Percentiles rank a stretch among this genome's conserved stretches.
These are phyloP conservation scores for Siphlonurus alternatus DNA, from an alignment of 2,888 invertebrate genomes.

Conservation along the genomic window DNA sequence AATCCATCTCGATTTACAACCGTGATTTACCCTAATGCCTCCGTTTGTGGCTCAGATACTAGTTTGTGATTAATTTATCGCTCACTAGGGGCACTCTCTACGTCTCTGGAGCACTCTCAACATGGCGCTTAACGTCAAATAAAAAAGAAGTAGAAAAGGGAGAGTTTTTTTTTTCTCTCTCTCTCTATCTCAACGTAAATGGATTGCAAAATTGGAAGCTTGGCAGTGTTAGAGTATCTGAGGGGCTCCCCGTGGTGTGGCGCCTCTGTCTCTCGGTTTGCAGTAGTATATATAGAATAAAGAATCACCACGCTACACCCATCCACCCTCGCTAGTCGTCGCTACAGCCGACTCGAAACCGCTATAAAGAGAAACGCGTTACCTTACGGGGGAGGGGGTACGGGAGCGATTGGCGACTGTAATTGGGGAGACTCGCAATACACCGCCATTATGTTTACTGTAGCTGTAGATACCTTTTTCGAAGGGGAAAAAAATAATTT, in stretches of 20 bases:
- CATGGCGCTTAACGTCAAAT: neutral
- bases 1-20: conserved; percentile 10
- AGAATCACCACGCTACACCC: too few species aligned
- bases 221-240: neutral
- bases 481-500: too few species aligned
- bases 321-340: too few species aligned
- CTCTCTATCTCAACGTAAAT: neutral
- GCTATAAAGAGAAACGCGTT: neutral
- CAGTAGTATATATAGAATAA: neutral
- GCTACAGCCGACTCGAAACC: neutral
- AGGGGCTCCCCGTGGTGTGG: neutral
- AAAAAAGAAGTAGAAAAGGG: neutral
- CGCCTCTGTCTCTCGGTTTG: neutral
- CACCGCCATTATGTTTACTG: too few species aligned
- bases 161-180: neutral
- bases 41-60: conserved; percentile 9
- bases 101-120: neutral
- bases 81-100: conserved; percentile 2
- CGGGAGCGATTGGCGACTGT: too few species aligned
- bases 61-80: conserved; percentile 9
- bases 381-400: neutral
- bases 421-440: too few species aligned
- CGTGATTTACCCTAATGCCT: conserved; percentile 9
- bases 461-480: too few species aligned
- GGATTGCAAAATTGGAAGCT: neutral